Conservation (phyloP, 2,888 invertebrate genomes). For the Microctonus aethiopoides region DNA sequence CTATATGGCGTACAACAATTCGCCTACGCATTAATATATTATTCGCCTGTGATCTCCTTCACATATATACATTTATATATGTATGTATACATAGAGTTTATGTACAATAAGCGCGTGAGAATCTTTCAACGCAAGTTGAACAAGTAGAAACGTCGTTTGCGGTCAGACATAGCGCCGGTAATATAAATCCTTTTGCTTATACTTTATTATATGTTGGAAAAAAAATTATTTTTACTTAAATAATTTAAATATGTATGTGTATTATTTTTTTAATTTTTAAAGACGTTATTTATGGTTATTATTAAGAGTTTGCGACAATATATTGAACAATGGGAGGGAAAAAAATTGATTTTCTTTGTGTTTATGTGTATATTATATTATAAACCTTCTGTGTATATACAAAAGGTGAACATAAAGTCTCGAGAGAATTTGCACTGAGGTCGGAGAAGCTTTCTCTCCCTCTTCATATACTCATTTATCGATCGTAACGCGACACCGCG, state of each 20-base stretch:
- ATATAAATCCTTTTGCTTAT: neutral
- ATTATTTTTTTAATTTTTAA: neutral
- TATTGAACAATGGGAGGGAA: neutral
- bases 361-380: neutral
- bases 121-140: slow-evolving; percentile 18
- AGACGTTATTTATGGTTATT: neutral
- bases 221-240: no score
- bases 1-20: slow-evolving; percentile 44
- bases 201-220: neutral
- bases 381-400: neutral
- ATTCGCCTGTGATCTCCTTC: slow-evolving; percentile 42
- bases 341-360: neutral
- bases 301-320: neutral
- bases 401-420: slow-evolving; percentile 19
- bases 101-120: neutral
- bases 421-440: slow-evolving; percentile 11
- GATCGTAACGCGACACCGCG: slow-evolving; percentile 38
- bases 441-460: slow-evolving; percentile 27
- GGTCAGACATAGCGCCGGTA: slow-evolving; percentile 15
- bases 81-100: neutral
- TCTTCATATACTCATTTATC: slow-evolving; percentile 39
- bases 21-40: slow-evolving; percentile 26
- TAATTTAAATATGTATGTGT: neutral
- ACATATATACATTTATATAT: neutral
- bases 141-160: slow-evolving; percentile 22